Evolutionary conservation across 1,140 invertebrate genomes (phyloP), one percentile per base, ranked within the genome.

Genomic region (Vanessa tameamea): DNA sequence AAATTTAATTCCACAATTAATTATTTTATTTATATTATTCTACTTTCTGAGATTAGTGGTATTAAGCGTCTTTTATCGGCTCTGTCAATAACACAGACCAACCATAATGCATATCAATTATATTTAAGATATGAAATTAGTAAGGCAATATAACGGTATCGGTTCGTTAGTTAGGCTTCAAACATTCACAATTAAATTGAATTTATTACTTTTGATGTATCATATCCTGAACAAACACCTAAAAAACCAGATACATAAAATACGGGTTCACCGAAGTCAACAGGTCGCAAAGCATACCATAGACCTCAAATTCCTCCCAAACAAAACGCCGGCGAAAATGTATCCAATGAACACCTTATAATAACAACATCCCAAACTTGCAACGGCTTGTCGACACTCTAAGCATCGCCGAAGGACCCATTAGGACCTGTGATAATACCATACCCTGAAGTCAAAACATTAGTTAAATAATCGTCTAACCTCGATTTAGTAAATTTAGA

Each of bases 201-300:
- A 16, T 51, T 53, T 15, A 73, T 63, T 2, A n/a, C 26, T 50
- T 37, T 50, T 20, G 20, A 20, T 20, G 20, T 20, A 20, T 20
- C 0, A 20, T 20, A 20, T 0, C 51, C 57, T 0, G 48, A 48
- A 15, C 65, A 69, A 64, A 76, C 31, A 5, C 64, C 47, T 1
- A 76, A 26, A 12, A 76, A 15, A 4, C 75, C 75, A 31, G 75
- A 76, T 43, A 20, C 16, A 48, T 76, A 69, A 13, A 76, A 47
- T 31, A 67, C 31, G 2, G 69, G 64, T 2, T 64, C 69, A 7
- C 75, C 75, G 14, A 69, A 76, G 47, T 76, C 75, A 5, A 69
- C 75, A 2, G 48, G 69, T 64, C 69, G 72, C 4, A 72, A 2
- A 15, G 59, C 37, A 23, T 47, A 37, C 61, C 20, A 43, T 13